Evolutionary conservation across 2,888 invertebrate species (phyloP).

Genomic region (Drosophila kambysellisi): DNA sequence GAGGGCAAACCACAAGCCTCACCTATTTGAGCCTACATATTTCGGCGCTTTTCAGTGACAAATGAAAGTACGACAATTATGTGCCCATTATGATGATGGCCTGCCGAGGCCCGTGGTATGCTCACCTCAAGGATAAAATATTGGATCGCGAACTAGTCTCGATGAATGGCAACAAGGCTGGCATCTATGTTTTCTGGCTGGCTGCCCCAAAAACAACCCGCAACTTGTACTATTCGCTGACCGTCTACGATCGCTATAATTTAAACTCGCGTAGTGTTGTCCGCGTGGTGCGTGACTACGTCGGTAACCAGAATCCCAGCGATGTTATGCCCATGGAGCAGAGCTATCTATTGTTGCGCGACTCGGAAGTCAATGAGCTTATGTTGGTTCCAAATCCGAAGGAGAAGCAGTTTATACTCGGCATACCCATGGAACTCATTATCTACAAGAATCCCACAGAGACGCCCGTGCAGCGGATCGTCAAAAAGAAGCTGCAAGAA

Average conservation of each 20-base stretch:
- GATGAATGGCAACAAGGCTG: constrained; percentile 13
- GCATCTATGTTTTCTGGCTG: constrained; percentile 61
- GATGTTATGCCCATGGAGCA: constrained; percentile 44
- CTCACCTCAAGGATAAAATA: constrained; percentile 44
- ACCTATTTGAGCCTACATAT: constrained; percentile 36
- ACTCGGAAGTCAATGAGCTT: constrained; percentile 33
- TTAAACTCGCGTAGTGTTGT: constrained; percentile 47
- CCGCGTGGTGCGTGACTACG: constrained; percentile 41
- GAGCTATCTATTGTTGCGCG: constrained; percentile 52
- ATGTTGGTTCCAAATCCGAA: background rate
- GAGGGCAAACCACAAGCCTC: background rate
- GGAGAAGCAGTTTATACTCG: background rate
- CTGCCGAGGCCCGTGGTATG: constrained; percentile 53
- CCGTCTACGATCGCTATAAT: constrained; percentile 46
- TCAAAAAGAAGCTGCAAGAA: constrained; percentile 19
- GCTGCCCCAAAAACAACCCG: constrained; percentile 37
- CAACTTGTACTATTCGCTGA: constrained; percentile 48
- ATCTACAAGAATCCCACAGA: constrained; percentile 29
- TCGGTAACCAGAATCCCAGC: constrained; percentile 45
- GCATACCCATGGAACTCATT: constrained; percentile 47
- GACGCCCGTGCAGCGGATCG: constrained; percentile 12
- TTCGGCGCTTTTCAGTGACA: constrained; percentile 15
- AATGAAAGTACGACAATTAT: constrained; percentile 32
- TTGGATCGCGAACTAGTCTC: constrained; percentile 30
- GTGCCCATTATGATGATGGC: constrained; percentile 49